A percentile compares a stretch with the other conserved stretches of the same genome.
These are phyloP conservation scores for Mungos mungo DNA, from an alignment of 2,113 vertebrate genomes.

Conservation along the genomic window DNA sequence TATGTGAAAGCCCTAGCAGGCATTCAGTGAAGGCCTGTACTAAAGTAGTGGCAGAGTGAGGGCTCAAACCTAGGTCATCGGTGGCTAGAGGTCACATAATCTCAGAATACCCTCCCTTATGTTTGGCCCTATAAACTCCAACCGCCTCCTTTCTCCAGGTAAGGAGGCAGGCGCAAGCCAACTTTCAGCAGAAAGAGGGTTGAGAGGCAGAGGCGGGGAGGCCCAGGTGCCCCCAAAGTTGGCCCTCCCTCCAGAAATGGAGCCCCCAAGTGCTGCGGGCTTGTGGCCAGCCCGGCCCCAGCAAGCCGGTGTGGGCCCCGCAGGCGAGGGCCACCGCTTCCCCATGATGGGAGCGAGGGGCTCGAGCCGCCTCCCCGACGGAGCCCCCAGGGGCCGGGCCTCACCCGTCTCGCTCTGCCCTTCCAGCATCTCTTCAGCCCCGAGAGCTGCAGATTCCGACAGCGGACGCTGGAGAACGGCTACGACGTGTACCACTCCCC, in stretches of 20 bases:
- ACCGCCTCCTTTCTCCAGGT: background rate
- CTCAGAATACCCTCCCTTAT: background rate
- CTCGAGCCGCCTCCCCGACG: background rate
- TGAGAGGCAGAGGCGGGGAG: background rate
- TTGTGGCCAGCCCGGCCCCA: background rate
- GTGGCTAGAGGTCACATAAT: background rate
- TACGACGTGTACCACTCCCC: constrained; percentile 86
- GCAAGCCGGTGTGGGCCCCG: background rate
- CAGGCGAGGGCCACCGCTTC: too few species aligned
- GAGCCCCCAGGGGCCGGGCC: background rate
- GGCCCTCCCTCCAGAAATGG: background rate
- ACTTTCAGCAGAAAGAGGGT: background rate
- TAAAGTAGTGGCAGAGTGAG: background rate
- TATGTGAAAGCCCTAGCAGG: background rate
- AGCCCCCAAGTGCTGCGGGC: too few species aligned
- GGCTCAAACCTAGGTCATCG: background rate
- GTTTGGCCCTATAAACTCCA: background rate
- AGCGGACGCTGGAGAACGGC: constrained; percentile 92
- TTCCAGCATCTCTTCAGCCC: constrained; percentile 88
- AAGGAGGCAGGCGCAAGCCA: background rate
- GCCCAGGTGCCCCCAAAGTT: fast-evolving
- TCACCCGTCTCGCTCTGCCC: background rate
- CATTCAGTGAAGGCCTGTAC: background rate
- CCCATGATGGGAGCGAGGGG: background rate
- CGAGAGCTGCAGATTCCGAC: constrained; percentile 90